These are phyloP conservation scores for Macroteleia sp. DNA, from an alignment of 2,888 invertebrate species.

Conservation along the genomic window DNA sequence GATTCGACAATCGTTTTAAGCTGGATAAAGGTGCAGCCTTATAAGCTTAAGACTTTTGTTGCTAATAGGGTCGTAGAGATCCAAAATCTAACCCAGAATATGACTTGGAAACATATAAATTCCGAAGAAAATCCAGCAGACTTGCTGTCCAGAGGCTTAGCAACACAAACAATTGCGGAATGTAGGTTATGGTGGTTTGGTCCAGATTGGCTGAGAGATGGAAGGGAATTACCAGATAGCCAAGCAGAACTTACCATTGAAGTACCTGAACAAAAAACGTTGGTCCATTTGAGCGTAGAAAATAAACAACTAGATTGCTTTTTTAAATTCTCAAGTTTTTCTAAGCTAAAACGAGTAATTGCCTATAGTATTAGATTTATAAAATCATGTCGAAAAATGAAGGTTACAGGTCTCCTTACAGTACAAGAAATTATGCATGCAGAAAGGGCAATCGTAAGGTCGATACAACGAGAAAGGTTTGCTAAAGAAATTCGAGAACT, in stretches of 20 bases:
- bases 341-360: slow-evolving; percentile 16
- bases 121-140: slow-evolving; percentile 19
- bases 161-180: neutral
- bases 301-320: too few relatives aligned
- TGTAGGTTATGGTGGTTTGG: slow-evolving; percentile 19
- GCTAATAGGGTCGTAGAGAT: slow-evolving; percentile 54
- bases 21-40: slow-evolving; percentile 53
- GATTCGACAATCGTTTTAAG: slow-evolving; percentile 61
- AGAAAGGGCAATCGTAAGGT: neutral
- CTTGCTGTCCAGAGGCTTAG: slow-evolving; percentile 3
- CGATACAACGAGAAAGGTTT: slow-evolving; percentile 10
- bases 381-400: neutral
- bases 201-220: slow-evolving; percentile 4
- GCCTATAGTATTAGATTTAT: slow-evolving; percentile 17
- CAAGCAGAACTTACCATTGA: too few relatives aligned
- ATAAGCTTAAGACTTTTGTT: slow-evolving; percentile 48
- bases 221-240: too few relatives aligned
- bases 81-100: slow-evolving; percentile 19
- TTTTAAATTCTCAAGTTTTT: slow-evolving; percentile 6
- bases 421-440: neutral
- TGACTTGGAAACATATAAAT: slow-evolving; percentile 8
- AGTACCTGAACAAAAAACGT: neutral
- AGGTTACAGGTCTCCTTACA: neutral
- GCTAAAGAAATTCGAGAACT: neutral
- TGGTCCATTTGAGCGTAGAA: neutral